Evolutionary conservation across 2,113 vertebrate genomes (phyloP), one percentile per base, ranked within the genome.

Genomic region (Tauraco erythrolophus): DNA sequence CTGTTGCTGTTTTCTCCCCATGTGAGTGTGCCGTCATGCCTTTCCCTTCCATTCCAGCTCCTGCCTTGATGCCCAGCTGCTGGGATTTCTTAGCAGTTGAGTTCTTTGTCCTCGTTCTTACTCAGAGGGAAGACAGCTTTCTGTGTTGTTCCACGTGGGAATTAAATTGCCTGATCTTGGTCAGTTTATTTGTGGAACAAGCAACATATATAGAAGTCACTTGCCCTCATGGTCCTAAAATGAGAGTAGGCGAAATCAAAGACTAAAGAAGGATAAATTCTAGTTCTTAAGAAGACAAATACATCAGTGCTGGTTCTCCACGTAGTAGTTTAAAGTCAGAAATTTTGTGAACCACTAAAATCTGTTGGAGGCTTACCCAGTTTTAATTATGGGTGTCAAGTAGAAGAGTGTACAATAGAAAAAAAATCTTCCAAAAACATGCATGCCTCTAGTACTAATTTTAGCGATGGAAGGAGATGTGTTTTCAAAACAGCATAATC

Each of bases 1-100:
- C 70, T 0, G 1, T 21, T 71, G 39, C 58, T 1, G 2, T 45
- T 56, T 68, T 75, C 23, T 81, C 79, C 31, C 56, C 2, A 0
- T 48, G n/a, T 46, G 74, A 76, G 60, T 82, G 50, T 89, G 9
- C 71, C 1, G 64, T 94, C 69, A 89, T 94, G 94, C 94, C 84
- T 97, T 74, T 95, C 94, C 74, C 46, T 95, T 94, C 95, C 94
- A 92, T 96, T 93, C 92, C 61, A 51, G 53, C 77, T 81, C 70
- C 81, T 89, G 81, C 77, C 88, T 91, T 95, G 94, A 95, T 15
- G 71, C 84, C 81, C 91, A 85, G 94, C 88, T 94, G 85, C 92
- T 62, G 46, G 54, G 19, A 7, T 48, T 77, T 89, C 88, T 53
- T 58, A 88, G 70, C 9, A 0, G 11, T 80, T 58, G 46, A 8